phyloP scores from a whole-genome alignment of 2,113 vertebrate genomes.

The Eublepharis macularius region DNA sequence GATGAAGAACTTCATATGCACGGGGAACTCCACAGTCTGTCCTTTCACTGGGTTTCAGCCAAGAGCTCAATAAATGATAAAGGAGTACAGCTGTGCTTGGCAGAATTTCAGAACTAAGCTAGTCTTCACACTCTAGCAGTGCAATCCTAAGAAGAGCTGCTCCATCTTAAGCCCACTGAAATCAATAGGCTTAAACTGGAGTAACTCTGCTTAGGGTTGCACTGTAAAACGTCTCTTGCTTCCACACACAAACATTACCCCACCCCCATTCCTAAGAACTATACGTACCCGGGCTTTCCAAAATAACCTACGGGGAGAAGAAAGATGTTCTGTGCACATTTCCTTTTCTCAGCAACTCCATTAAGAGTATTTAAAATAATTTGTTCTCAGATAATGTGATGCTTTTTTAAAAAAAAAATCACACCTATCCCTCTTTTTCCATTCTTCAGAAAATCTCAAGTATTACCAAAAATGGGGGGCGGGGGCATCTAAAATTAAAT shows the following conservation, averaged over 20 bases:
- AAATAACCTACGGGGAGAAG: background rate
- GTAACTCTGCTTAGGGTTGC: too few species aligned
- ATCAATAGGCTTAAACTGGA: too few species aligned
- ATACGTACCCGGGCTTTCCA: background rate
- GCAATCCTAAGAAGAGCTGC: too few species aligned
- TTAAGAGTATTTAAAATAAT: background rate
- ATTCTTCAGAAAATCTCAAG: background rate
- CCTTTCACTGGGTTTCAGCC: background rate
- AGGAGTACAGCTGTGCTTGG: background rate
- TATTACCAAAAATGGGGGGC: background rate
- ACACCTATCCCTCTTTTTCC: background rate
- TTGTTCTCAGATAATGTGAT: background rate
- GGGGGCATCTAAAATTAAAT: background rate
- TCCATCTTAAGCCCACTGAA: too few species aligned
- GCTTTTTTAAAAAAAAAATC: too few species aligned
- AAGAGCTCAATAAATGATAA: accelerated
- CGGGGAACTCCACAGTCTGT: background rate
- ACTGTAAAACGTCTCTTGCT: background rate
- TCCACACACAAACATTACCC: too few species aligned
- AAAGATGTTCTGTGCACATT: background rate
- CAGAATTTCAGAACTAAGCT: background rate
- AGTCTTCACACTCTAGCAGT: background rate
- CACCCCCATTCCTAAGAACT: too few species aligned
- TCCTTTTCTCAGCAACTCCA: accelerated
- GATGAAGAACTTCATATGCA: too few species aligned